These are phyloP conservation scores for Palythoa grandiflora DNA, from an alignment of 92 coral and sea anemone species.

Conservation along the genomic window DNA sequence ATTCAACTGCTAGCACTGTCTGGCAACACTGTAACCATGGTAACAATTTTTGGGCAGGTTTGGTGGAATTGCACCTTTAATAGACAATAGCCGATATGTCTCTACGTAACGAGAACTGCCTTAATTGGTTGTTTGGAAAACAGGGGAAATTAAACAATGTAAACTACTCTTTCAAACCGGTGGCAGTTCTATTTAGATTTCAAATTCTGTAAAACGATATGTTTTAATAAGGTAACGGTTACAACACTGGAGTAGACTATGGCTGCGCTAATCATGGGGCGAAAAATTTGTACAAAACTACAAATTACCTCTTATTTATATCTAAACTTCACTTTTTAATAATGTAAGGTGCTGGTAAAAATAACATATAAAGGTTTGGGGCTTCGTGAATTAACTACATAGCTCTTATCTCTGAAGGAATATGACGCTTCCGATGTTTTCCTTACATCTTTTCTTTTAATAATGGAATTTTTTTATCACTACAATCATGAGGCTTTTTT, in stretches of 20 bases:
- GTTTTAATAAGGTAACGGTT: neutral
- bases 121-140: neutral
- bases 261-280: neutral
- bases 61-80: no score
- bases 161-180: neutral
- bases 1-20: no score
- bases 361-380: neutral
- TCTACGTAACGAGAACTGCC: no score
- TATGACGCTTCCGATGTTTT: neutral
- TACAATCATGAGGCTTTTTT: neutral
- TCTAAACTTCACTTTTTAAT: neutral
- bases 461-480: neutral
- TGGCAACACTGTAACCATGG: no score
- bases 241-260: neutral
- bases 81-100: no score
- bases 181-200: neutral
- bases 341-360: neutral
- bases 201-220: neutral
- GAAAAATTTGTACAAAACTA: neutral
- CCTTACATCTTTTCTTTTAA: neutral
- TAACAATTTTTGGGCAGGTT: no score
- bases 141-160: neutral
- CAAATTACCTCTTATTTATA: neutral
- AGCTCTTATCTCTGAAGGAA: neutral
- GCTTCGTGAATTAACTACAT: neutral